Conservation (phyloP, 1,140 invertebrate species). For the Solen grandis region DNA sequence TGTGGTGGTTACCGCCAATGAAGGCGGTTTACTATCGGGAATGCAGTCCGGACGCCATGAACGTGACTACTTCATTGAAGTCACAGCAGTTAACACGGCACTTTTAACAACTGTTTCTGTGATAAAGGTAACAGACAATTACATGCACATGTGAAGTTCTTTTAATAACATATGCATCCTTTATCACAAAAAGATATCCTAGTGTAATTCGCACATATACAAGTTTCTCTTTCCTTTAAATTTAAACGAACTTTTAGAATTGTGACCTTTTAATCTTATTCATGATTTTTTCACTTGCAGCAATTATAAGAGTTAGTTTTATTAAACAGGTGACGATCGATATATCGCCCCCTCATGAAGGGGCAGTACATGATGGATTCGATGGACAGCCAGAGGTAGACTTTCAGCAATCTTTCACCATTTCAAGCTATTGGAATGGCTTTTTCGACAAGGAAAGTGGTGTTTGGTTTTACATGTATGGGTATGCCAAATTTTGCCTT, state of each 20-base stretch:
- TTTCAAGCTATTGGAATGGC: slow-evolving; percentile 57
- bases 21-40: neutral
- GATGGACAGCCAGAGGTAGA: slow-evolving; percentile 52
- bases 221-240: no score
- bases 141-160: no score
- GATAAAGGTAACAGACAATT: slow-evolving; percentile 28
- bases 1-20: neutral
- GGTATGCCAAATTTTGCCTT: slow-evolving; percentile 38
- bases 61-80: slow-evolving; percentile 14
- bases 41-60: neutral
- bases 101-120: neutral
- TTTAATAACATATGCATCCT: no score
- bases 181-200: no score
- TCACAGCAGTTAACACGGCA: slow-evolving; percentile 8
- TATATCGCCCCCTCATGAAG: slow-evolving; percentile 49
- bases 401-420: slow-evolving; percentile 32
- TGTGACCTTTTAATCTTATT: no score
- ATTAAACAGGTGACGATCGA: slow-evolving; percentile 59
- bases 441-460: slow-evolving; percentile 66
- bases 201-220: no score
- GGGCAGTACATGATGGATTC: slow-evolving; percentile 57
- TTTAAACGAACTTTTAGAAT: no score
- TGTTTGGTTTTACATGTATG: slow-evolving; percentile 58
- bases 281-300: no score
- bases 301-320: no score